These are phyloP conservation scores for Chloroclystis v-ata DNA, from an alignment of 2,888 invertebrate genomes.

Conservation along the genomic window DNA sequence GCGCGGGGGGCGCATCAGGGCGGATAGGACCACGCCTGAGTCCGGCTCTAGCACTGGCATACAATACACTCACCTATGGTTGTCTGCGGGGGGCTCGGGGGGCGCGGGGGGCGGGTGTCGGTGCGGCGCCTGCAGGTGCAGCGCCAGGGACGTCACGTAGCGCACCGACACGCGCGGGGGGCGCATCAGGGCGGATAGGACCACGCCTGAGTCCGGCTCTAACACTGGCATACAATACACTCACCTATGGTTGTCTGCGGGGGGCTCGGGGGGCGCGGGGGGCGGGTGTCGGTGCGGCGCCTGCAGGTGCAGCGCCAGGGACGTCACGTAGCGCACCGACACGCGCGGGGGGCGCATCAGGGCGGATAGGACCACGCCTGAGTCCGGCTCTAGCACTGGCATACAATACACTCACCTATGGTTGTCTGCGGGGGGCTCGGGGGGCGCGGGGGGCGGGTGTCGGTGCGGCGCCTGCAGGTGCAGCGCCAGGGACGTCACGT, in stretches of 20 bases:
- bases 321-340: no score
- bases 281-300: neutral
- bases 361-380: constrained; percentile 52
- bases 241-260: no score
- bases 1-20: constrained; percentile 56
- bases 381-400: constrained; percentile 47
- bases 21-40: constrained; percentile 51
- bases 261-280: no score
- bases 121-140: no score
- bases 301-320: no score
- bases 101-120: neutral
- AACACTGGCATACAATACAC: constrained; percentile 34
- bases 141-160: no score
- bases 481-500: no score
- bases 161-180: constrained; percentile 40
- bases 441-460: neutral
- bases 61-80: no score
- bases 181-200: constrained; percentile 61
- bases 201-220: constrained; percentile 49
- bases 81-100: no score
- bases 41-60: constrained; percentile 47
- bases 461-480: no score
- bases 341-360: constrained; percentile 57
- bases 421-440: no score
- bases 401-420: no score